Evolutionary conservation across 2,113 vertebrate species (phyloP).

Genomic region (Cacatua alba): DNA sequence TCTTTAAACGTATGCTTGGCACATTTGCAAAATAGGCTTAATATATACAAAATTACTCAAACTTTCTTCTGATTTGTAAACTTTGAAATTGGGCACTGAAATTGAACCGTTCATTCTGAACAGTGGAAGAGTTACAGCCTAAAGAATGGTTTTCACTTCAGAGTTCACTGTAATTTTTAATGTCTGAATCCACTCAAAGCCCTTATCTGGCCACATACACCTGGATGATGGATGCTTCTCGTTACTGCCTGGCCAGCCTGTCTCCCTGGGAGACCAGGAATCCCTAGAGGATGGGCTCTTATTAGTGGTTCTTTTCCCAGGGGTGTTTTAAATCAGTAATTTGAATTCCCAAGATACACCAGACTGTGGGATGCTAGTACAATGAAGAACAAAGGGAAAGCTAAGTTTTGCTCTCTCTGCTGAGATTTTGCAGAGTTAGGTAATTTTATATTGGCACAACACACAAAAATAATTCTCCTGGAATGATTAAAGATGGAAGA

Average conservation of each 20-base stretch:
- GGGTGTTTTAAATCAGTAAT: neutral
- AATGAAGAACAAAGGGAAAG: neutral
- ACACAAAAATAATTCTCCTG: neutral
- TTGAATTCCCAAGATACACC: neutral
- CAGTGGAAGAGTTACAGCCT: neutral
- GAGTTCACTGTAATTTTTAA: neutral
- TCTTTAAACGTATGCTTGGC: neutral
- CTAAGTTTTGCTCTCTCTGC: neutral
- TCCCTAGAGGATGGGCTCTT: neutral
- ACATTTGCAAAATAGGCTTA: neutral
- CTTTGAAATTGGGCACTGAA: neutral
- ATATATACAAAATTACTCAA: neutral
- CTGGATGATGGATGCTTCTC: neutral
- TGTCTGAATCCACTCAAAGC: neutral
- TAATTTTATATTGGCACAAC: neutral
- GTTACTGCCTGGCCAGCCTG: neutral
- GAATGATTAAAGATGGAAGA: neutral
- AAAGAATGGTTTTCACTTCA: neutral
- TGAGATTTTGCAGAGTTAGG: neutral
- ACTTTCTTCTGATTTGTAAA: neutral
- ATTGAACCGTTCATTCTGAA: neutral
- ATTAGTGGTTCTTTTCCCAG: neutral
- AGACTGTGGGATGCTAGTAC: neutral
- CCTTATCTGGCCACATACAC: neutral
- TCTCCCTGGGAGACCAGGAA: neutral